Conservation (phyloP, 2,888 invertebrate species). For the Pollenia amentaria region DNA sequence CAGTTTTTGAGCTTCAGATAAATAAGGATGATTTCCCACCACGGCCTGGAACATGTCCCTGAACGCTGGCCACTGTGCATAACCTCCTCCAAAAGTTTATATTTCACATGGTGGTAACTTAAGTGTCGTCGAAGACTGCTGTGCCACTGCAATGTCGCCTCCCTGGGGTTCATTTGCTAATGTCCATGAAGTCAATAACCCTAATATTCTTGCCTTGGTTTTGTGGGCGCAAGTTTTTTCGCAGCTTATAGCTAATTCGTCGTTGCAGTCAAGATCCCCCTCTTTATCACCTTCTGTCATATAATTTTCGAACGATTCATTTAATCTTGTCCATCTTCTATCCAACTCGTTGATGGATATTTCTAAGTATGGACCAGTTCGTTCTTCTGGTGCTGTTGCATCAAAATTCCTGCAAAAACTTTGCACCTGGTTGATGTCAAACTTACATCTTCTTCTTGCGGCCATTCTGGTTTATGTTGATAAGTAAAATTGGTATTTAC, state of each 20-base stretch:
- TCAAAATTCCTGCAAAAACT: background rate
- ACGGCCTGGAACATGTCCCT: conserved; percentile 26
- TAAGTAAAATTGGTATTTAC: no score
- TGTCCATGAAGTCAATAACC: background rate
- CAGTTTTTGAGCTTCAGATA: conserved; percentile 16
- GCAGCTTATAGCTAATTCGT: background rate
- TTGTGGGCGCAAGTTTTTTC: background rate
- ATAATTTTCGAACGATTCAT: background rate
- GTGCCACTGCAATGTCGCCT: no score
- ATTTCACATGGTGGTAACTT: background rate
- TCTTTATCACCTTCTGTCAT: background rate
- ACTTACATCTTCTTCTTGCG: background rate
- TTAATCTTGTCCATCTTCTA: background rate
- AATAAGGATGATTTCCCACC: background rate
- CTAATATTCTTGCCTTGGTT: background rate
- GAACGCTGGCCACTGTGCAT: background rate
- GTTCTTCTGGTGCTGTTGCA: background rate
- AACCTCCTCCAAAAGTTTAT: background rate
- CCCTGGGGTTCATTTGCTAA: background rate
- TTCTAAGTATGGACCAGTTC: background rate
- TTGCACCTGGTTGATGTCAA: background rate
- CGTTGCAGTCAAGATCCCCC: background rate
- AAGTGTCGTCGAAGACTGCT: background rate
- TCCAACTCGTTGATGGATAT: background rate
- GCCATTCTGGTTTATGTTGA: background rate